These are phyloP conservation scores for Montipora capricornis DNA, from an alignment of 64 coral and sea anemone genomes.

Conservation along the genomic window DNA sequence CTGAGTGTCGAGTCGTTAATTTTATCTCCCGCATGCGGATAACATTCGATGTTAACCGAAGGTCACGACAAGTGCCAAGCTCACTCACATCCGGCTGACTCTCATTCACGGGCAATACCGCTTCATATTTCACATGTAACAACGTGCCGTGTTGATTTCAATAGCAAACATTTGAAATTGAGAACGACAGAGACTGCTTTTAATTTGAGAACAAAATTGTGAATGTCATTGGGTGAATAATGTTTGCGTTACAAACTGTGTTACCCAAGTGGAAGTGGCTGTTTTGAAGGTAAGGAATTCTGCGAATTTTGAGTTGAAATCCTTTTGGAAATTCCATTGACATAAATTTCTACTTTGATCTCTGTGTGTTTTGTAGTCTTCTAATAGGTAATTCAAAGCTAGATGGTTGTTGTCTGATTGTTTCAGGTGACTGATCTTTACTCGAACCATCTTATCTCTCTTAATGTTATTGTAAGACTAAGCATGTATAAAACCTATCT, in stretches of 20 bases:
- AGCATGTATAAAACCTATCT: no score
- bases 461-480: no score
- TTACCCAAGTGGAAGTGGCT: not conserved
- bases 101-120: conserved; percentile 11
- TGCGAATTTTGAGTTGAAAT: conserved; percentile 24
- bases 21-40: not conserved
- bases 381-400: no score
- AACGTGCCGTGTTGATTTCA: not conserved
- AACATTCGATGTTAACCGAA: not conserved
- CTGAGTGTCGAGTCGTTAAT: not conserved
- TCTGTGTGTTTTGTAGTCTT: not conserved
- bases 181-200: not conserved
- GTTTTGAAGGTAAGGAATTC: not conserved
- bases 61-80: not conserved
- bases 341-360: not conserved
- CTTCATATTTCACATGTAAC: conserved; percentile 11
- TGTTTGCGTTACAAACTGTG: not conserved
- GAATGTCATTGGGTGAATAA: not conserved
- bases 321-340: not conserved
- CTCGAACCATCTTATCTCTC: no score
- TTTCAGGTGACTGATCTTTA: no score
- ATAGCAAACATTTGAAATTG: conserved; percentile 12
- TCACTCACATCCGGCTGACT: conserved; percentile 14
- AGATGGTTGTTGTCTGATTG: not conserved
- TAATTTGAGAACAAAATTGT: not conserved